A percentile compares a stretch with the other conserved stretches of the same genome.
Conservation (phyloP, 2,797 vertebrate species). For the Hozukius guyotensis region DNA sequence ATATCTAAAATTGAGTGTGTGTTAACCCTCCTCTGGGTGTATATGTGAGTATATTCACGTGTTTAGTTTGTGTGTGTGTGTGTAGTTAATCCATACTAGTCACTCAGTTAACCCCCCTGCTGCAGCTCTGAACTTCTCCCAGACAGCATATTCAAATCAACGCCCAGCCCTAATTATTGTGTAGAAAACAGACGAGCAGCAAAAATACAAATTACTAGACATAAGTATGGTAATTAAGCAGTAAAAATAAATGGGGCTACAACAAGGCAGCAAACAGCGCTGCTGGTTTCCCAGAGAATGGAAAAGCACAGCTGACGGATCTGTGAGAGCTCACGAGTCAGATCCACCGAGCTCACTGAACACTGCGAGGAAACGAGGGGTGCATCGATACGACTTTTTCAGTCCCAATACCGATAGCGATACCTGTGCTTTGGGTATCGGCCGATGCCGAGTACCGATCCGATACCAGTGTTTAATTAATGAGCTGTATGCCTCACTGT, state of each 20-base stretch:
- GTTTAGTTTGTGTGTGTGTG: conserved; percentile 3
- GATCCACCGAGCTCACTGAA: neutral
- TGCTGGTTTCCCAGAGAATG: conserved; percentile 51
- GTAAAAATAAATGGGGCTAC: conserved; percentile 75
- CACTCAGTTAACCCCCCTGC: conserved; percentile 22
- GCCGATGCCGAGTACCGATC: too few species aligned
- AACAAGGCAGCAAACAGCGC: conserved; percentile 57
- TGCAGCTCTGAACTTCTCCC: conserved; percentile 37
- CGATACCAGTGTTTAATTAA: too few species aligned
- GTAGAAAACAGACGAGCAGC: conserved; percentile 67
- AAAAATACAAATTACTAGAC: conserved; percentile 79
- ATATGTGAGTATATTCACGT: neutral
- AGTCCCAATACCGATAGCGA: too few species aligned
- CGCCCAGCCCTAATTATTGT: conserved; percentile 75
- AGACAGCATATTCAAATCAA: conserved; percentile 69
- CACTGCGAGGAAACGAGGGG: too few species aligned
- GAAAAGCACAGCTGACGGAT: conserved; percentile 33
- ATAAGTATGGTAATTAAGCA: conserved; percentile 76
- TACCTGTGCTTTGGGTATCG: too few species aligned
- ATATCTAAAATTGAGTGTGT: neutral
- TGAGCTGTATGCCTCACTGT: too few species aligned
- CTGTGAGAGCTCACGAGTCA: conserved; percentile 11
- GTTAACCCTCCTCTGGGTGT: neutral
- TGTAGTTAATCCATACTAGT: conserved; percentile 43
- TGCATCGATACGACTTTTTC: too few species aligned